These are phyloP conservation scores for Sinella curviseta DNA, from an alignment of 1,140 invertebrate genomes.

Conservation along the genomic window DNA sequence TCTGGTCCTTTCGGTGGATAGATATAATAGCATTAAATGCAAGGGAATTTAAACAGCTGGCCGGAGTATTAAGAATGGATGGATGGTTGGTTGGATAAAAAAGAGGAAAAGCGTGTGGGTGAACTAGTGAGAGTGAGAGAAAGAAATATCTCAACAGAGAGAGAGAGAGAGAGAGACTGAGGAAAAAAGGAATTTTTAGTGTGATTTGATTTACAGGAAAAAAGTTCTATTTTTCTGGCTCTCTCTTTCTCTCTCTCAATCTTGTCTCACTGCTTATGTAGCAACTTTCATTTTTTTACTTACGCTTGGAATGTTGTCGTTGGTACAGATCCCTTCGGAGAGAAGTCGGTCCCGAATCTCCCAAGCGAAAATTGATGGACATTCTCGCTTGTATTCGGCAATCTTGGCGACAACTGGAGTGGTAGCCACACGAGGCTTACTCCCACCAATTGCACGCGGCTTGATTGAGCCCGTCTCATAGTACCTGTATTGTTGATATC, in stretches of 20 bases:
- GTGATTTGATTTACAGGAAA: slow-evolving; percentile 13
- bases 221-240: background rate
- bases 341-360: slow-evolving; percentile 94
- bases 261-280: background rate
- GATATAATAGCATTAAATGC: slow-evolving; percentile 7
- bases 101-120: background rate
- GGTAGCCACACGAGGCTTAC: slow-evolving; percentile 94
- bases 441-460: slow-evolving; percentile 91
- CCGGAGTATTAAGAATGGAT: background rate
- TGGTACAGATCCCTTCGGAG: slow-evolving; percentile 94
- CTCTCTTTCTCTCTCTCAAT: background rate
- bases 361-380: slow-evolving; percentile 97
- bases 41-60: slow-evolving; percentile 14
- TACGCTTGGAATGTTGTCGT: slow-evolving; percentile 99
- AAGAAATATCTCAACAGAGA: background rate
- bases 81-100: background rate
- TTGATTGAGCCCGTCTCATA: slow-evolving; percentile 98
- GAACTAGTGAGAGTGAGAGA: background rate
- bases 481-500: slow-evolving; percentile 67
- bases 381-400: slow-evolving; percentile 92
- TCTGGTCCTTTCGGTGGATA: background rate
- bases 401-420: slow-evolving; percentile 91
- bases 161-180: background rate
- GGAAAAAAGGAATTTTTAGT: background rate
- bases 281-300: slow-evolving; percentile 61